Conservation (phyloP, 2,797 vertebrate genomes). For the Eidolon dupreanum region DNA sequence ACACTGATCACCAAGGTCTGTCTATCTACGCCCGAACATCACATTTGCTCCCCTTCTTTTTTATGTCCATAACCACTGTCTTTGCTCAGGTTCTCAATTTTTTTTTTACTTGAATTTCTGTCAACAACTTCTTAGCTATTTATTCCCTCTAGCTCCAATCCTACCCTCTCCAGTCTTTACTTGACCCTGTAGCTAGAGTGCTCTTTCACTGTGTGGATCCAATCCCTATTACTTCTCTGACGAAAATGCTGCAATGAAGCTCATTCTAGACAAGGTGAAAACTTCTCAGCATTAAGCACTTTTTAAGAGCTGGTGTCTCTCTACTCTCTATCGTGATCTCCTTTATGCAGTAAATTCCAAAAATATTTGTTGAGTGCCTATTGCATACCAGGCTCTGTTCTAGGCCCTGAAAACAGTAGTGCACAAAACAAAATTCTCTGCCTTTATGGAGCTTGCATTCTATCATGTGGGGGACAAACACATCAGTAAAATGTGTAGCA, state of each 20-base stretch:
- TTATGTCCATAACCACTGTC: not conserved
- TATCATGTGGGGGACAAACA: not conserved
- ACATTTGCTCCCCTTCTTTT: not conserved
- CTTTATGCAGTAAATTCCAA: not conserved
- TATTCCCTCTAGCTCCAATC: not conserved
- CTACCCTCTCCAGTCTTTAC: not conserved
- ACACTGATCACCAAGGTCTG: not conserved
- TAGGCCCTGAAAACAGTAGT: not conserved
- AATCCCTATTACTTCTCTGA: not conserved
- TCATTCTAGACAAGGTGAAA: not conserved
- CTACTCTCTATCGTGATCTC: not conserved
- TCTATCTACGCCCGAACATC: not conserved
- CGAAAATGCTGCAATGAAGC: not conserved
- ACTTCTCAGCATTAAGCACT: not conserved
- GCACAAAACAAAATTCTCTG: not conserved
- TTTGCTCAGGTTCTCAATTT: not conserved
- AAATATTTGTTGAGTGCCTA: not conserved
- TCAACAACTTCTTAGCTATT: not conserved
- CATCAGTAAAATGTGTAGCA: not conserved
- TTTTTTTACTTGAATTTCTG: conserved; percentile 42
- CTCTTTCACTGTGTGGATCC: not conserved
- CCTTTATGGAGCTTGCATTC: not conserved
- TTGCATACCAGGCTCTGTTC: not conserved
- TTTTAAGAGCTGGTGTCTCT: not conserved
- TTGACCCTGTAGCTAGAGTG: not conserved